These are phyloP conservation scores for Aproaerema taeniolella DNA, from an alignment of 2,888 invertebrate species.

Conservation along the genomic window DNA sequence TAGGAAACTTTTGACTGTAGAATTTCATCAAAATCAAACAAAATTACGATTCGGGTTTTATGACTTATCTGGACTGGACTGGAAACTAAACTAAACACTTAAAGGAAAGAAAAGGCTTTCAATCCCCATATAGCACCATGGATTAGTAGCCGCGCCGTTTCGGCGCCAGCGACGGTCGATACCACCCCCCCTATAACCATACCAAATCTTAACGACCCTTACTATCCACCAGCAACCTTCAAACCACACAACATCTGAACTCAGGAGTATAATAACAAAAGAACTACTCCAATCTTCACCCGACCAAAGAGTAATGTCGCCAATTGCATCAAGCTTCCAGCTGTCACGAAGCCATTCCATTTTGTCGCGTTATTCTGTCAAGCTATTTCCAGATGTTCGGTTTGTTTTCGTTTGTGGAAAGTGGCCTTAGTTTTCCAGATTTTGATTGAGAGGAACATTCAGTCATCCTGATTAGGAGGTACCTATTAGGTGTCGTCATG, in stretches of 20 bases:
- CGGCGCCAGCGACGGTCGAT: slow-evolving; percentile 52
- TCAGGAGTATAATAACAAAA: neutral
- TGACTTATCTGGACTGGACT: no score
- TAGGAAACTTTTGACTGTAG: no score
- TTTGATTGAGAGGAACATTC: no score
- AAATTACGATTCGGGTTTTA: no score
- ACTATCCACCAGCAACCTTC: neutral
- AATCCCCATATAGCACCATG: neutral
- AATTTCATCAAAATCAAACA: no score
- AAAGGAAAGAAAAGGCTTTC: neutral
- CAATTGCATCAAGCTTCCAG: neutral
- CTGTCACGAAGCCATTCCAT: neutral
- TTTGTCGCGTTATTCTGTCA: slow-evolving; percentile 14
- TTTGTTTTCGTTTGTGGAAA: slow-evolving; percentile 14
- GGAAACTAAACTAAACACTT: no score
- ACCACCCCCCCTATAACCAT: slow-evolving; percentile 27
- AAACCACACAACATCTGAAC: slow-evolving; percentile 4
- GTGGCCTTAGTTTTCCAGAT: slow-evolving; percentile 12
- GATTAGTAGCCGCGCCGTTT: no score
- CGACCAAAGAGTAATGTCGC: slow-evolving; percentile 9
- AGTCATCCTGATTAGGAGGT: no score
- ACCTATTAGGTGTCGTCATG: no score
- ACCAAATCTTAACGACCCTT: slow-evolving; percentile 19
- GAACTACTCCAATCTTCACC: slow-evolving; percentile 16
- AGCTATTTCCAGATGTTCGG: slow-evolving; percentile 14